Evolutionary conservation across 2,888 invertebrate species (phyloP).

Genomic region (Ormyrus rosae): DNA sequence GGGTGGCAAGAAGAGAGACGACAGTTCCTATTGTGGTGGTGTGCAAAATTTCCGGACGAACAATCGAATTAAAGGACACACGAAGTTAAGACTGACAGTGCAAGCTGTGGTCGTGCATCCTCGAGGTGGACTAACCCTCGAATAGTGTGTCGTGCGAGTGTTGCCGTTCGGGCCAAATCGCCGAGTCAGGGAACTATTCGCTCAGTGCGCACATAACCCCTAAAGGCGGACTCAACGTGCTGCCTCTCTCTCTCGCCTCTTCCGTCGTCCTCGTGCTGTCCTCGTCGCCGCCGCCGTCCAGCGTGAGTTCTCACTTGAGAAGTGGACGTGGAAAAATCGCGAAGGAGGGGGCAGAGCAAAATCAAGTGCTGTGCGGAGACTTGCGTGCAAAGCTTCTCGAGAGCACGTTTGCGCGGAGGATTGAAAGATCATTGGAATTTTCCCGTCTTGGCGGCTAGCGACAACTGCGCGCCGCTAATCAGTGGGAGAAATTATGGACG

Average conservation of each 20-base stretch:
- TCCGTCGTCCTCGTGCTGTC: too few relatives aligned
- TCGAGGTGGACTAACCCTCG: too few relatives aligned
- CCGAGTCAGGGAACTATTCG: conserved; percentile 64
- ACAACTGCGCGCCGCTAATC: conserved; percentile 22
- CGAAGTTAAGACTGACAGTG: too few relatives aligned
- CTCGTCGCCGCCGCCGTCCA: too few relatives aligned
- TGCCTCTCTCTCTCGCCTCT: too few relatives aligned
- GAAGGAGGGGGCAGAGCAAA: neutral
- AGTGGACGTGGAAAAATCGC: neutral
- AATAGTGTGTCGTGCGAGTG: too few relatives aligned
- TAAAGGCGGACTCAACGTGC: conserved; percentile 41
- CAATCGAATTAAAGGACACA: too few relatives aligned
- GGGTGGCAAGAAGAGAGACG: too few relatives aligned
- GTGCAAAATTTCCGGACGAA: too few relatives aligned
- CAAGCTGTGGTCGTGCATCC: too few relatives aligned
- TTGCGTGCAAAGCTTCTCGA: conserved; percentile 37
- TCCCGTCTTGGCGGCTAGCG: conserved; percentile 24
- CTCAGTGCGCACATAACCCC: conserved; percentile 52
- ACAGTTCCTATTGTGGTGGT: too few relatives aligned
- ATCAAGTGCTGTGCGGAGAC: conserved; percentile 31
- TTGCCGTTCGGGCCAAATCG: conserved; percentile 59
- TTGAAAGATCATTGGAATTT: neutral
- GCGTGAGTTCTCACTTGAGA: neutral
- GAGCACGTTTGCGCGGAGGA: conserved; percentile 7
- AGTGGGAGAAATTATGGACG: conserved; percentile 45